Evolutionary conservation across 2,888 invertebrate genomes (phyloP).

Genomic region (Podabrus alpinus): DNA sequence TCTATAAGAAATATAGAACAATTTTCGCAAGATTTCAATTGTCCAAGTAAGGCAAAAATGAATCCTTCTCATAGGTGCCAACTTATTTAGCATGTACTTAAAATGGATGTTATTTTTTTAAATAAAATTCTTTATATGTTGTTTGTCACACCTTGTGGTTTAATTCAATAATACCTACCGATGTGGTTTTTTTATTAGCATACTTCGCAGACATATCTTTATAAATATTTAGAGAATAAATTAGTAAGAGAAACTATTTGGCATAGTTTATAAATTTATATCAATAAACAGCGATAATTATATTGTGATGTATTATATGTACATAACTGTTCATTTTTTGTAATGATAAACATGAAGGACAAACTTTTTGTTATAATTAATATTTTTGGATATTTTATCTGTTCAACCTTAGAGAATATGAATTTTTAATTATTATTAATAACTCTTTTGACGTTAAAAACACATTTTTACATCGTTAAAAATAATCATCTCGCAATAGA

Average conservation of each 20-base stretch:
- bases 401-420: neutral
- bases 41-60: slow-evolving; percentile 1
- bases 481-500: neutral
- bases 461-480: neutral
- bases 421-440: neutral
- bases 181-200: neutral
- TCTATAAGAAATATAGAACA: neutral
- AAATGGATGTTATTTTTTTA: neutral
- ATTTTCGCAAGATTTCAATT: slow-evolving; percentile 7
- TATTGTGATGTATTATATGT: neutral
- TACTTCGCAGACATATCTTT: neutral
- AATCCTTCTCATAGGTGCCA: slow-evolving; percentile 6
- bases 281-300: neutral
- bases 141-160: neutral
- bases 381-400: neutral
- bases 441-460: neutral
- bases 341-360: neutral
- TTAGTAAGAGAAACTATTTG: neutral
- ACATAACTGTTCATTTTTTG: neutral
- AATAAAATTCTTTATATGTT: neutral
- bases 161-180: neutral
- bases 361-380: neutral
- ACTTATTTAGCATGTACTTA: slow-evolving; percentile 2
- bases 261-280: neutral
- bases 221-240: too few relatives aligned